phyloP scores from a whole-genome alignment of 2,888 invertebrate genomes.

The Eucera pruinosa region DNA sequence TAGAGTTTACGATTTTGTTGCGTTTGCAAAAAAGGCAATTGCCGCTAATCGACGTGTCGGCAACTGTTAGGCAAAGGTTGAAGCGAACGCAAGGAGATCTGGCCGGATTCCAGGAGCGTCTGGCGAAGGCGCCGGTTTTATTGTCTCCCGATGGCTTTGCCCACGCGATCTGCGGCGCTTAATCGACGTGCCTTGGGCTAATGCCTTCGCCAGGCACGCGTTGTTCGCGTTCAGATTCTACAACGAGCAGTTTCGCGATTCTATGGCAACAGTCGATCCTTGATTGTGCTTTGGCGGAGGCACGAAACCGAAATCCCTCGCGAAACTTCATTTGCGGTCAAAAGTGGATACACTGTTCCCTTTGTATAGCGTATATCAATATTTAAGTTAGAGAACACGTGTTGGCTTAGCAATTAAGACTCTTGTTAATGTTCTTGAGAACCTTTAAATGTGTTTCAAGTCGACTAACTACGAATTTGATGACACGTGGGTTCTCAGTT shows the following conservation, averaged over 20 bases:
- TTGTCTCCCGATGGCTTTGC: conserved; percentile 68
- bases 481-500: neutral
- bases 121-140: conserved; percentile 68
- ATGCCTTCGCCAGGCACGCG: conserved; percentile 46
- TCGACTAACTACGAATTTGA: neutral
- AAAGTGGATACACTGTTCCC: conserved; percentile 3
- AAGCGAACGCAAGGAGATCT: conserved; percentile 62
- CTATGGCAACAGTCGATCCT: conserved; percentile 34
- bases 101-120: conserved; percentile 71
- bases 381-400: neutral
- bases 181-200: conserved; percentile 56
- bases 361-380: neutral
- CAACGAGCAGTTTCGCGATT: conserved; percentile 34
- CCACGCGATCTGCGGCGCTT: conserved; percentile 67
- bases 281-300: neutral
- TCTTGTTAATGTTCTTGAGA: neutral
- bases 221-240: conserved; percentile 42
- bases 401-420: conserved; percentile 1
- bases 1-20: neutral
- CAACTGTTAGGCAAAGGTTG: conserved; percentile 52
- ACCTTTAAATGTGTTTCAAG: neutral
- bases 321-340: neutral
- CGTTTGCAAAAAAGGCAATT: conserved; percentile 12
- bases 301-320: conserved; percentile 2
- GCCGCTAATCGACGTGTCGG: conserved; percentile 51